Base-by-base conservation (phyloP, 2,888 invertebrate species). In the Protodeltote pygarga region DNA sequence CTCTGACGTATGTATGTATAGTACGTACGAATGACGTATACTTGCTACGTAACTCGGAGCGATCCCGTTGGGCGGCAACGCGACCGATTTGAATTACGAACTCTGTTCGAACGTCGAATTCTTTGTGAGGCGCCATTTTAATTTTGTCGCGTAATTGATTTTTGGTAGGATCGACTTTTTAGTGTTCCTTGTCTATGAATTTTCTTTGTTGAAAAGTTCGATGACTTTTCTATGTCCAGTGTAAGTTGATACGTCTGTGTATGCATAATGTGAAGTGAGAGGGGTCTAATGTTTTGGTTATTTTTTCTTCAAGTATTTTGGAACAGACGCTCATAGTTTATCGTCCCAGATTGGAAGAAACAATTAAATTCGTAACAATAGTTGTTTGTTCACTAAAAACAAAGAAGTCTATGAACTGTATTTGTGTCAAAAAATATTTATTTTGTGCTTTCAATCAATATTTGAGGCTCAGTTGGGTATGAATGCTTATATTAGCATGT, bases 21-120 rank as follows among this genome's bases (percentile, higher is more conserved):
- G 75, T 76, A 82, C 73, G 73, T 81, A 72, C 73, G 63, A 50
- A 71, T 85, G 85, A 84, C 86, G 86, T 81, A 69, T 76, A 61
- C 49, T 41, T 34, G 46, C 73, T 74, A 75, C 73, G 73, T 79
- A 79, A 77, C 66, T 53, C 49, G 46, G 46, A 40, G 48, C 65
- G 58, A 54, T 87, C 76, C 85, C 85, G 87, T 85, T 85, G 73
- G 61, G 51, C 66, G 66, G 66, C 68, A 74, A 79, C 54, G 58
- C 76, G 76, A 49, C 73, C 60, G 64, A 74, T 71, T 77, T 64
- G 51, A 76, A 72, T 61, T 54, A 51, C 50, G 51, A 46, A 52
- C 58, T 25, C 32, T 8, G 40, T 49, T 28, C 39, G 20, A 47
- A 51, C 33, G n/a, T 23, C 33, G 39, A 46, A 48, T 41, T 33